Conservation (phyloP, 2,797 vertebrate genomes). For the Selene dorsalis region DNA sequence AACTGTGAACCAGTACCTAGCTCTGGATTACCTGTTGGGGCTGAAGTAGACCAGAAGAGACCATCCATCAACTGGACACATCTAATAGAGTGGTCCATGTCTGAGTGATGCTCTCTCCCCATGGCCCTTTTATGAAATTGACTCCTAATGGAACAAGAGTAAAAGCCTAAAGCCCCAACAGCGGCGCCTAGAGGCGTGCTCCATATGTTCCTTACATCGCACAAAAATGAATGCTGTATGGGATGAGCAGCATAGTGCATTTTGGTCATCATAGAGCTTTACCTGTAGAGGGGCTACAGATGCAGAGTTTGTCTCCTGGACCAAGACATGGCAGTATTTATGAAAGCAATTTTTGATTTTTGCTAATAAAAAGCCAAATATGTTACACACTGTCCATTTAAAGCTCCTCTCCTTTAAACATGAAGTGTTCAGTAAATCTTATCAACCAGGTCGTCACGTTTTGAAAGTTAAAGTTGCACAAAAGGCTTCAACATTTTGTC, state of each 20-base stretch:
- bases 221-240: background rate
- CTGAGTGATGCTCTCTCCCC: conserved; percentile 35
- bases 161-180: conserved; percentile 33
- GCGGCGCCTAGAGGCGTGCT: conserved; percentile 22
- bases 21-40: conserved; percentile 33
- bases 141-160: conserved; percentile 58
- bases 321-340: no score
- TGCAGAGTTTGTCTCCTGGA: conserved; percentile 3
- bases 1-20: conserved; percentile 21
- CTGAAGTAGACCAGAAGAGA: conserved; percentile 28
- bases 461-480: no score
- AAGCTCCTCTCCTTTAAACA: background rate
- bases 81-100: conserved; percentile 50
- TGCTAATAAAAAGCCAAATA: no score
- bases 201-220: conserved; percentile 15
- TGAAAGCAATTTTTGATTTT: no score
- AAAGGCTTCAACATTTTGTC: no score
- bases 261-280: background rate
- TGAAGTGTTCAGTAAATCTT: background rate
- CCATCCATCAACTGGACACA: conserved; percentile 49
- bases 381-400: no score
- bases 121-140: conserved; percentile 44
- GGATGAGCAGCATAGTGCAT: background rate
- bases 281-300: background rate
- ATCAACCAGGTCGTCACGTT: background rate